phyloP scores from a whole-genome alignment of 2,888 invertebrate species.

The Drosophila fulvimacula region DNA sequence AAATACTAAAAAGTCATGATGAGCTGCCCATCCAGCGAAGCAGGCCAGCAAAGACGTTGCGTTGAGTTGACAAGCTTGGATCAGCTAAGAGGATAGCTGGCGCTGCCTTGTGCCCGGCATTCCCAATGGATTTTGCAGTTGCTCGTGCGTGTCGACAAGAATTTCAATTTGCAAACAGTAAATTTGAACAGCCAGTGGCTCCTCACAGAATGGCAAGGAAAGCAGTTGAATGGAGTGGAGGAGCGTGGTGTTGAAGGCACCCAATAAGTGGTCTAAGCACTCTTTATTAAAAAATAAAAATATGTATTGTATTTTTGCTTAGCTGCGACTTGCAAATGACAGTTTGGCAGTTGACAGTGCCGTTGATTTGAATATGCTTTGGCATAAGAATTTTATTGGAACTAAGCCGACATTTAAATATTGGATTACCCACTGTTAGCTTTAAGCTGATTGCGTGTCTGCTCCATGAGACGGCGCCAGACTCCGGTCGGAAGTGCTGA shows the following conservation, averaged over 20 bases:
- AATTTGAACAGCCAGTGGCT: slow-evolving; percentile 70
- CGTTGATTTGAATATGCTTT: slow-evolving; percentile 53
- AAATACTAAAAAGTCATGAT: slow-evolving; percentile 69
- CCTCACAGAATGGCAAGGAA: slow-evolving; percentile 32
- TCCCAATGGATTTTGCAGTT: slow-evolving; percentile 70
- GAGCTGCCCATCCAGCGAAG: slow-evolving; percentile 47
- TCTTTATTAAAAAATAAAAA: slow-evolving; percentile 57
- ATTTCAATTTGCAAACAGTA: slow-evolving; percentile 80
- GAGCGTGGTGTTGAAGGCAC: slow-evolving; percentile 9
- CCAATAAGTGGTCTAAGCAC: slow-evolving; percentile 37
- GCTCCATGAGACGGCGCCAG: slow-evolving; percentile 20
- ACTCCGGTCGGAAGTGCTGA: slow-evolving; percentile 57
- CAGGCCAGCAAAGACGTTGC: slow-evolving; percentile 53
- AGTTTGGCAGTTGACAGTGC: slow-evolving; percentile 64
- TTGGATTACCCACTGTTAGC: slow-evolving; percentile 48
- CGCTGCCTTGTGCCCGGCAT: slow-evolving; percentile 53
- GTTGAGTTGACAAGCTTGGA: slow-evolving; percentile 86
- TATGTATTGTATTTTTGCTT: slow-evolving; percentile 22
- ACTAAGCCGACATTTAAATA: slow-evolving; percentile 54
- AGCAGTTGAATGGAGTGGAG: slow-evolving; percentile 8
- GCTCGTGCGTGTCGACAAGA: slow-evolving; percentile 81
- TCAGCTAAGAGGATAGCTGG: slow-evolving; percentile 85
- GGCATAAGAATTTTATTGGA: slow-evolving; percentile 60
- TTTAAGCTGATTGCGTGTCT: slow-evolving; percentile 39
- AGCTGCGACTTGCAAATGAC: slow-evolving; percentile 66